A percentile compares a stretch with the other conserved stretches of the same genome.
These are phyloP conservation scores for Leucoptera coffeella DNA, from an alignment of 2,888 invertebrate species.

Conservation along the genomic window DNA sequence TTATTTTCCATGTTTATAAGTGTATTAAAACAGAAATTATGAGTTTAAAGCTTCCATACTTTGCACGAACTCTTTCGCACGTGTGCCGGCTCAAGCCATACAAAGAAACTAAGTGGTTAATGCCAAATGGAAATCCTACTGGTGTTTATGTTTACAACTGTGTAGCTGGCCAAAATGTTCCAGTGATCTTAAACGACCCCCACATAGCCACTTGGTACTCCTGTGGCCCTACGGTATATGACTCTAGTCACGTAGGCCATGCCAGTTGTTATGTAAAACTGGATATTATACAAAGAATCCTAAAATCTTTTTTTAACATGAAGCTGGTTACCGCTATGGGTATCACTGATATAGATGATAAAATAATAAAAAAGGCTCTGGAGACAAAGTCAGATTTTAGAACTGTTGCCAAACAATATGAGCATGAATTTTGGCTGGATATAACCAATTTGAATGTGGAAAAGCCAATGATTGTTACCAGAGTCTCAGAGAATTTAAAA, in stretches of 20 bases:
- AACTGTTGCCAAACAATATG: slow-evolving; percentile 59
- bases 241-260: slow-evolving; percentile 86
- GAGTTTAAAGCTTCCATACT: slow-evolving; percentile 15
- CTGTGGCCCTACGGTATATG: slow-evolving; percentile 94
- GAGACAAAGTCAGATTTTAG: slow-evolving; percentile 50
- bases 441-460: slow-evolving; percentile 64
- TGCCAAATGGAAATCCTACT: slow-evolving; percentile 47
- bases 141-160: slow-evolving; percentile 67
- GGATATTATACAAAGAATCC: slow-evolving; percentile 80
- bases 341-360: slow-evolving; percentile 92
- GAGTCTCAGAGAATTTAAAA: slow-evolving; percentile 79
- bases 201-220: slow-evolving; percentile 78
- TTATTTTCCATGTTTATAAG: too few species aligned
- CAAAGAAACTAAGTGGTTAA: slow-evolving; percentile 44
- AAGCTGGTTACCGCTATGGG: slow-evolving; percentile 82
- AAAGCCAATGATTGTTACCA: slow-evolving; percentile 63
- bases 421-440: slow-evolving; percentile 77
- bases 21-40: too few species aligned
- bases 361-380: slow-evolving; percentile 71
- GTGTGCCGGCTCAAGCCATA: slow-evolving; percentile 37
- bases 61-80: slow-evolving; percentile 25
- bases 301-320: slow-evolving; percentile 68
- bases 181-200: slow-evolving; percentile 62
- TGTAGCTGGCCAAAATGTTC: slow-evolving; percentile 61
- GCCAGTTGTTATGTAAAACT: slow-evolving; percentile 84